These are phyloP conservation scores for Glaucopsyche alexis DNA, from an alignment of 2,888 invertebrate genomes.

Conservation along the genomic window DNA sequence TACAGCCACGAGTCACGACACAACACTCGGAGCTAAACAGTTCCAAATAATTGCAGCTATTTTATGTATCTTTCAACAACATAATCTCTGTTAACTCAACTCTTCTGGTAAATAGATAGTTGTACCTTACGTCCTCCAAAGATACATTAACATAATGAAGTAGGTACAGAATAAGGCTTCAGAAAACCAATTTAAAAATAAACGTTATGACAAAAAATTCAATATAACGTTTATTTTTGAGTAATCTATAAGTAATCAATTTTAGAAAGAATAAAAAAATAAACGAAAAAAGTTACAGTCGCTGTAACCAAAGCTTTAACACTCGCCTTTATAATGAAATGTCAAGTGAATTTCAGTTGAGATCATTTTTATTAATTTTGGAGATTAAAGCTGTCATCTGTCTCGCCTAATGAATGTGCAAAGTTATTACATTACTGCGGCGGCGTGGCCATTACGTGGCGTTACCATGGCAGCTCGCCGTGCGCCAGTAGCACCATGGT, in stretches of 20 bases:
- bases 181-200: background rate
- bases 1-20: background rate
- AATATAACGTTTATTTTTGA: too few species aligned
- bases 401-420: background rate
- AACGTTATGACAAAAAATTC: background rate
- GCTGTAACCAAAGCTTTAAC: background rate
- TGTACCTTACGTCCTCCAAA: background rate
- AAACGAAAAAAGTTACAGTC: too few species aligned
- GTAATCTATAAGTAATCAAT: too few species aligned
- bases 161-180: background rate
- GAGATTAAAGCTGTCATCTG: background rate
- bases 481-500: too few species aligned
- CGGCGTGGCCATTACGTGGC: background rate
- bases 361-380: conserved; percentile 2
- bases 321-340: background rate
- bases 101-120: background rate
- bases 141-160: background rate
- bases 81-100: background rate
- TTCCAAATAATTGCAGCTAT: background rate
- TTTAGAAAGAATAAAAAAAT: too few species aligned
- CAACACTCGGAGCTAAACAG: background rate
- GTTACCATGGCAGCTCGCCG: background rate
- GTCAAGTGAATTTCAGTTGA: background rate
- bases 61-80: background rate
- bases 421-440: background rate